Percentiles rank a stretch among this genome's conserved stretches.
Evolutionary conservation across 2,113 vertebrate species (phyloP).

Genomic region (Plotosus lineatus): DNA sequence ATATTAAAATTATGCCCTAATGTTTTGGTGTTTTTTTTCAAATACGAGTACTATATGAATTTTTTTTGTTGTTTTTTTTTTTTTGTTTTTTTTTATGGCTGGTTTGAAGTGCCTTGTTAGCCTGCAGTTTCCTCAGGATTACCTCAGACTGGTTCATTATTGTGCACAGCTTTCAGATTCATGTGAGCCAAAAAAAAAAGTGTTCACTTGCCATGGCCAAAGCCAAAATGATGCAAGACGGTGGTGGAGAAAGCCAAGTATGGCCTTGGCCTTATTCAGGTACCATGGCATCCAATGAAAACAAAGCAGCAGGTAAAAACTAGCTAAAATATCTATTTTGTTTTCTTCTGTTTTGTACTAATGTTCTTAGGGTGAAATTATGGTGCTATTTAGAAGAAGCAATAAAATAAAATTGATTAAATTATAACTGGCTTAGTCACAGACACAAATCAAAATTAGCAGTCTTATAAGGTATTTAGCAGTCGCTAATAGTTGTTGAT

Average conservation of each 20-base stretch:
- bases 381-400: neutral
- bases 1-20: neutral
- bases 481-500: neutral
- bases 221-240: slow-evolving; percentile 1
- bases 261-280: no score
- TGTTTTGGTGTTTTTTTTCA: no score
- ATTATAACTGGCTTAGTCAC: neutral
- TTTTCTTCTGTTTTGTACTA: neutral
- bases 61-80: neutral
- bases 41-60: neutral
- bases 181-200: neutral
- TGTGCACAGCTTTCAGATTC: neutral
- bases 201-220: neutral
- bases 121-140: neutral
- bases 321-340: neutral
- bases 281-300: neutral
- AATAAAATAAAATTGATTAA: neutral
- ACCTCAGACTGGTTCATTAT: slow-evolving; percentile 14
- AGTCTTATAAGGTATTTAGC: neutral
- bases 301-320: neutral
- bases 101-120: neutral
- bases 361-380: neutral
- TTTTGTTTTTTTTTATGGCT: no score
- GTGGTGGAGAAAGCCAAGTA: neutral
- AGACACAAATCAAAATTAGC: neutral